Evolutionary conservation across 2,888 invertebrate species (phyloP), one percentile per base, ranked within the genome.

Genomic region (Actias luna): DNA sequence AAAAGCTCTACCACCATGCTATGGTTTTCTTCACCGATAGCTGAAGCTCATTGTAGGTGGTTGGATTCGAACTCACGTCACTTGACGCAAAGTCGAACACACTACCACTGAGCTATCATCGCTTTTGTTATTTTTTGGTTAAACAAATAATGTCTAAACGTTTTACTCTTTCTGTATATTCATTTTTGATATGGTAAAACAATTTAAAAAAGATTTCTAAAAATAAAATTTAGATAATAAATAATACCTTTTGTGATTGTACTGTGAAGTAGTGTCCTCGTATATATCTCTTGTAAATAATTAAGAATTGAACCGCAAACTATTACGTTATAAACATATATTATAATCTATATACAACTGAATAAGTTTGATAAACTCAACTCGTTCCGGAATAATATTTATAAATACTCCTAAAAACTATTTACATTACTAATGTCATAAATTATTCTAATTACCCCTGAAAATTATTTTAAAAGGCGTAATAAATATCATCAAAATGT

Each of bases 401-500:
- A 63, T 61, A 29, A 64, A 39, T 70, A 69, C 69, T 67, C 64
- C 65, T 64, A 52, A 61, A 73, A 69, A 60, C 68, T 67, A 69
- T 63, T 60, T 65, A 63, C 67, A 69, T 63, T 62, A 62, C 59
- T 46, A 59, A 72, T 72, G 50, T 64, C 67, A 73, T 74, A 76
- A 76, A 72, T 77, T 69, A 75, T 72, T 62, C 63, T 67, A 76
- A 74, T 74, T 73, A 74, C 74, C 64, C 62, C 68, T 67, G 66
- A 68, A 75, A 72, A 75, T 73, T 72, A 64, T 74, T 75, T 73
- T 76, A 75, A 79, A 75, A 76, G 69, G 67, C 71, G 67, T 71
- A 72, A 77, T 81, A 80, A 80, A 80, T 77, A 75, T 71, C 58
- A 70, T 69, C 66, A 69, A 69, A 72, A 73, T 69, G 67, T 68